Percentiles rank a stretch among this genome's conserved stretches.
Conservation (phyloP, 64 coral and sea anemone species). For the Actinia tenebrosa region DNA sequence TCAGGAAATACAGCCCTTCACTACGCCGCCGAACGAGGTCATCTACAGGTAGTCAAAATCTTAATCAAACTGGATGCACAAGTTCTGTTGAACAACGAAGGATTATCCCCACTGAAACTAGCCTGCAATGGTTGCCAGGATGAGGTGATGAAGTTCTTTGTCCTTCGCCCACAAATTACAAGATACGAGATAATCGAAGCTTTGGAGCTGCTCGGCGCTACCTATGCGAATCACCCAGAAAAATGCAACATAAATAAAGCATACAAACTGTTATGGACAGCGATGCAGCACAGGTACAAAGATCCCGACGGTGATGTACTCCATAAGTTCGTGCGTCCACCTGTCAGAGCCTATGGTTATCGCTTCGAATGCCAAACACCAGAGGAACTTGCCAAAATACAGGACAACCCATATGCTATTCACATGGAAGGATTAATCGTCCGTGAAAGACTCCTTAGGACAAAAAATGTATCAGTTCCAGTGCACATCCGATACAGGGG, state of each 20-base stretch:
- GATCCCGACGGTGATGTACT: constrained; percentile 27
- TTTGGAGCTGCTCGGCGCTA: constrained; percentile 47
- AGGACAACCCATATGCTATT: constrained; percentile 36
- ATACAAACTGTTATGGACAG: constrained; percentile 56
- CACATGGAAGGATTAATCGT: constrained; percentile 65
- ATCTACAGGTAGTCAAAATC: constrained; percentile 36
- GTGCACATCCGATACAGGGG: constrained; percentile 46
- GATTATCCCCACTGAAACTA: constrained; percentile 57
- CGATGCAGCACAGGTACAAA: constrained; percentile 54
- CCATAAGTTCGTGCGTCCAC: constrained; percentile 56
- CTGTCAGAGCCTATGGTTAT: constrained; percentile 47
- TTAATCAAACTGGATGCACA: constrained; percentile 23
- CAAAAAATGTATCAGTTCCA: constrained; percentile 38
- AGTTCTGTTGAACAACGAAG: constrained; percentile 40
- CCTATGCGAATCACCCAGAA: constrained; percentile 55
- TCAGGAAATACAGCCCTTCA: constrained; percentile 61
- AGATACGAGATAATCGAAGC: constrained; percentile 58
- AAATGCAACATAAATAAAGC: constrained; percentile 28
- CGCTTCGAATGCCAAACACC: constrained; percentile 56
- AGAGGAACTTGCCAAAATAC: constrained; percentile 38
- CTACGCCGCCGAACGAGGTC: constrained; percentile 45
- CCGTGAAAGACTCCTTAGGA: constrained; percentile 46
- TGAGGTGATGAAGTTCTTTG: constrained; percentile 54
- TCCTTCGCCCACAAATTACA: constrained; percentile 28
- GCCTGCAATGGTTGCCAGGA: constrained; percentile 55